Evolutionary conservation across 2,888 invertebrate species (phyloP).

Genomic region (Drosophila subquinaria): DNA sequence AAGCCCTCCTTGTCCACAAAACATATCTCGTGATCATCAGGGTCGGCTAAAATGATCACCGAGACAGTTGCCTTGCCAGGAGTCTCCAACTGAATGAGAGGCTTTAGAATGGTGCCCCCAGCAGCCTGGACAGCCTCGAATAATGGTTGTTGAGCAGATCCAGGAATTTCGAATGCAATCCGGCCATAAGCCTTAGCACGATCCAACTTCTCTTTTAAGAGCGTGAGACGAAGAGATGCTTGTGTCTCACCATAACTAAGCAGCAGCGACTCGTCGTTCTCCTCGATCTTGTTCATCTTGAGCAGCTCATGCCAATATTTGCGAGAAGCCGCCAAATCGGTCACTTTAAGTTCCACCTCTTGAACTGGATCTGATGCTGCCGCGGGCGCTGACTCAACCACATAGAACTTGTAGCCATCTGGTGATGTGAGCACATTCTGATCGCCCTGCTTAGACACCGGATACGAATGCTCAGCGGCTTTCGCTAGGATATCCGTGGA

Average conservation of each 20-base stretch:
- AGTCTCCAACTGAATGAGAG: conserved; percentile 96
- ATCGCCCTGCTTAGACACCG: conserved; percentile 88
- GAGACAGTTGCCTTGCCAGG: conserved; percentile 98
- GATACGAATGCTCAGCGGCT: conserved; percentile 91
- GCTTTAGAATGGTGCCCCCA: conserved; percentile 92
- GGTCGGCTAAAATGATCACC: conserved; percentile 98
- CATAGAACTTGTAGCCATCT: conserved; percentile 95
- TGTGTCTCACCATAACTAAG: conserved; percentile 91
- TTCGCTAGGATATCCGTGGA: conserved; percentile 91
- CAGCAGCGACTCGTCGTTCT: conserved; percentile 88
- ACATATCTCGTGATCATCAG: conserved; percentile 99
- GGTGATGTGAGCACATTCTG: conserved; percentile 91
- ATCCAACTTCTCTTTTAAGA: conserved; percentile 87
- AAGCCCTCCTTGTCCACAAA: conserved; percentile 99
- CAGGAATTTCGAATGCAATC: conserved; percentile 96
- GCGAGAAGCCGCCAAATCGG: conserved; percentile 91
- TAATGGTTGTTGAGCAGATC: conserved; percentile 90
- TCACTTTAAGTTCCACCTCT: conserved; percentile 92
- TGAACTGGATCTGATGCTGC: conserved; percentile 91
- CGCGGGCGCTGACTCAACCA: conserved; percentile 89
- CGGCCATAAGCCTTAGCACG: conserved; percentile 97
- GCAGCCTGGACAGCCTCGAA: conserved; percentile 90
- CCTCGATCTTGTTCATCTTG: conserved; percentile 89
- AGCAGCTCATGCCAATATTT: conserved; percentile 94
- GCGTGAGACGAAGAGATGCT: conserved; percentile 90